phyloP scores from a whole-genome alignment of 2,113 vertebrate genomes.

The Phylloscopus trochilus region DNA sequence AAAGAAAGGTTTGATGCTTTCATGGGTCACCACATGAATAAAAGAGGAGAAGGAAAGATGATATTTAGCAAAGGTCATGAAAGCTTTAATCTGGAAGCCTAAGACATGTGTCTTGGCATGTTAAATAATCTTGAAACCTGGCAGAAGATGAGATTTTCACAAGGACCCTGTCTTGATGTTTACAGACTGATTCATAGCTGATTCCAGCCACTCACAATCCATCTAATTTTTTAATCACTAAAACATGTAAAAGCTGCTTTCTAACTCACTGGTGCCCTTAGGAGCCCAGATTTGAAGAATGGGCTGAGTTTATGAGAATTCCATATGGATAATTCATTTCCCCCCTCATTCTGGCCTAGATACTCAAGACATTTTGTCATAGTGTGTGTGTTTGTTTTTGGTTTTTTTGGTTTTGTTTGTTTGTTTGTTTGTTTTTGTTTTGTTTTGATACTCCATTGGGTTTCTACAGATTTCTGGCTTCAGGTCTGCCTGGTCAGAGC shows the following conservation, averaged over 20 bases:
- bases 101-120: not conserved
- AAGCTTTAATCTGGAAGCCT: not conserved
- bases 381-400: not conserved
- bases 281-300: not conserved
- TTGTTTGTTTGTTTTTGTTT: not conserved
- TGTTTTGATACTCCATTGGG: not conserved
- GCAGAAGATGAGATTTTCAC: not conserved
- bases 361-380: not conserved
- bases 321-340: not conserved
- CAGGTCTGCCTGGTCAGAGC: not conserved
- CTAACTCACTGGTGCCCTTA: not conserved
- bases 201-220: not conserved
- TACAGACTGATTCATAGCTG: not conserved
- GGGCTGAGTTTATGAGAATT: not conserved
- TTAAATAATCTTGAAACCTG: not conserved
- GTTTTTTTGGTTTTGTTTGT: too few relatives aligned
- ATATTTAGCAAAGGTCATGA: conserved; percentile 20
- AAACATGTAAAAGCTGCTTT: not conserved
- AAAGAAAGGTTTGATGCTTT: conserved; percentile 16
- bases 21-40: conserved; percentile 21
- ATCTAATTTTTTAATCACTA: not conserved
- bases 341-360: not conserved
- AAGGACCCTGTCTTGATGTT: not conserved
- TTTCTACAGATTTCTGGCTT: not conserved
- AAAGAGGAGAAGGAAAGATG: not conserved